Conservation (phyloP, 2,888 invertebrate species). For the Drosophila quinaria region DNA sequence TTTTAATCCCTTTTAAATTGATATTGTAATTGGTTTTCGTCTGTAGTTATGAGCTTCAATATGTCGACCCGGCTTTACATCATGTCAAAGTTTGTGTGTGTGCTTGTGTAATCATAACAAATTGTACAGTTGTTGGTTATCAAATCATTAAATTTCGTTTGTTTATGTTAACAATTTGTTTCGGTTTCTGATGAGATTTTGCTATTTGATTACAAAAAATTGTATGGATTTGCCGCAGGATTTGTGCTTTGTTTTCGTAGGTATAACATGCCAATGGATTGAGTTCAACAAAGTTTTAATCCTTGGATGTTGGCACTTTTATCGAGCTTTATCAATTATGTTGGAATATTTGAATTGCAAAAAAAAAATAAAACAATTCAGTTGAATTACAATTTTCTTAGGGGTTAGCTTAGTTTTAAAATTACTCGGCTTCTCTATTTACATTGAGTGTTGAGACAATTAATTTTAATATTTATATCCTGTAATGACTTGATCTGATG, state of each 20-base stretch:
- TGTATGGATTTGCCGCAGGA: conserved; percentile 6
- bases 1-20: conserved; percentile 82
- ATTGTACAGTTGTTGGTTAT: conserved; percentile 25
- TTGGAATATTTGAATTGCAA: not conserved
- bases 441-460: not conserved
- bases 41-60: conserved; percentile 76
- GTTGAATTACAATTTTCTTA: not conserved
- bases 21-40: conserved; percentile 80
- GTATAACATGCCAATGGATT: not conserved
- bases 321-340: conserved; percentile 2
- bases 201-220: conserved; percentile 27
- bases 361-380: not conserved
- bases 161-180: conserved; percentile 43
- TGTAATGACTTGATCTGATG: too few relatives aligned
- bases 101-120: conserved; percentile 22
- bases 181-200: conserved; percentile 25
- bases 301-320: conserved; percentile 7
- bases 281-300: conserved; percentile 14
- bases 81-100: conserved; percentile 11
- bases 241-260: not conserved
- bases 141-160: conserved; percentile 37
- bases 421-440: not conserved
- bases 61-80: conserved; percentile 50
- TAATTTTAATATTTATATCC: not conserved
- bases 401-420: not conserved